Percentiles rank a stretch among this genome's conserved stretches.
phyloP scores from a whole-genome alignment of 1,140 invertebrate genomes.

The Eueides isabella region DNA sequence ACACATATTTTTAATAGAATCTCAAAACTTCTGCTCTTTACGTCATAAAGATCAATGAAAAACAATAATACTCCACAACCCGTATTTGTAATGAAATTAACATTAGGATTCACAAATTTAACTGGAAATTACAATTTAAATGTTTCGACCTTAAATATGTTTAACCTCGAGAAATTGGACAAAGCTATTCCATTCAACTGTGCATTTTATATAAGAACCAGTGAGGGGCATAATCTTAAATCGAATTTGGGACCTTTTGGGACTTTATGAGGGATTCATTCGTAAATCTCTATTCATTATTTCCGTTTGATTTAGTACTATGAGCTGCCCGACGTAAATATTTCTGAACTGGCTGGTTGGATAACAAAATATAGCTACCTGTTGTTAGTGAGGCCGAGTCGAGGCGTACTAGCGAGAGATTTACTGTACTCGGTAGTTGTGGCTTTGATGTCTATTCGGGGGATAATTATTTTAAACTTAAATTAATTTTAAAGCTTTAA shows the following conservation, averaged over 20 bases:
- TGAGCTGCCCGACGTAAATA: slow-evolving; percentile 23
- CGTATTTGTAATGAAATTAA: too few relatives aligned
- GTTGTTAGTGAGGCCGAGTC: neutral
- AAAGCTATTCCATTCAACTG: slow-evolving; percentile 1
- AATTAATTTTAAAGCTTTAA: too few relatives aligned
- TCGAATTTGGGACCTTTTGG: slow-evolving; percentile 10
- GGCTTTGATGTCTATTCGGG: too few relatives aligned
- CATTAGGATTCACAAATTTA: too few relatives aligned
- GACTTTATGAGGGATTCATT: slow-evolving; percentile 42
- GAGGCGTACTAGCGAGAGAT: neutral
- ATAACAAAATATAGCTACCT: slow-evolving; percentile 18
- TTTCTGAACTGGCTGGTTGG: slow-evolving; percentile 17
- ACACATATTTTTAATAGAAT: too few relatives aligned
- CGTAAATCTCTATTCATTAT: slow-evolving; percentile 45
- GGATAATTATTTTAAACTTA: too few relatives aligned
- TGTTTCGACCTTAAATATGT: neutral
- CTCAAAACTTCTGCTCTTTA: too few relatives aligned
- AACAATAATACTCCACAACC: too few relatives aligned
- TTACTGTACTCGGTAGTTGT: too few relatives aligned
- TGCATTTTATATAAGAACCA: slow-evolving; percentile 6
- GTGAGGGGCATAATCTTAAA: slow-evolving; percentile 14
- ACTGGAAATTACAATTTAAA: neutral
- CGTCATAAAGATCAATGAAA: too few relatives aligned
- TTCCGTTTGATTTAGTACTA: slow-evolving; percentile 43
- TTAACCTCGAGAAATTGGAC: slow-evolving; percentile 18